These are phyloP conservation scores for Pterostichus niger DNA, from an alignment of 2,888 invertebrate species.

Conservation along the genomic window DNA sequence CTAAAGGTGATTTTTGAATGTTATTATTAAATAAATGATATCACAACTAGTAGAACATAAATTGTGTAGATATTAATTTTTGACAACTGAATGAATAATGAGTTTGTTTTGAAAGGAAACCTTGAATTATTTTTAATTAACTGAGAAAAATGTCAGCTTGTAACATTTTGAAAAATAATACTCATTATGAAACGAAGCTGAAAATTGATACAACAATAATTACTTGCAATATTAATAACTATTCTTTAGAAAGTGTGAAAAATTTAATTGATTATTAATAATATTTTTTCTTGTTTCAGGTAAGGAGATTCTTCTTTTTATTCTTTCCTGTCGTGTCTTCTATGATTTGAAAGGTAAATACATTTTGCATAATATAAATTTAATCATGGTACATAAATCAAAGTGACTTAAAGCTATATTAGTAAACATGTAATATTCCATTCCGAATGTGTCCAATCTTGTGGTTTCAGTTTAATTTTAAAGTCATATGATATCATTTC, in stretches of 20 bases:
- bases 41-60: neutral
- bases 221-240: neutral
- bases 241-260: too few species aligned
- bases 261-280: neutral
- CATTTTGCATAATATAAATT: too few species aligned
- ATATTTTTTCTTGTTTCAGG: slow-evolving; percentile 14
- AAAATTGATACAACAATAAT: neutral
- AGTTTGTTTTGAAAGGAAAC: slow-evolving; percentile 49
- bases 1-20: slow-evolving; percentile 15
- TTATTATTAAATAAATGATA: slow-evolving; percentile 28
- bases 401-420: too few species aligned
- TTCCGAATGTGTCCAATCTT: too few species aligned
- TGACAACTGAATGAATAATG: slow-evolving; percentile 57
- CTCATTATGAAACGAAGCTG: neutral
- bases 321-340: neutral
- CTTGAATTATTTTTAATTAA: slow-evolving; percentile 48
- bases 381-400: too few species aligned
- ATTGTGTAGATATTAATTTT: slow-evolving; percentile 40
- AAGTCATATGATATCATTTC: too few species aligned
- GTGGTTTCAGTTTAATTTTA: too few species aligned
- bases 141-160: slow-evolving; percentile 1
- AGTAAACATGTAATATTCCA: too few species aligned
- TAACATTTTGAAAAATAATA: slow-evolving; percentile 10
- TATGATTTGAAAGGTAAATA: neutral
- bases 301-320: slow-evolving; percentile 8